Evolutionary conservation across 2,797 vertebrate species (phyloP).

Genomic region (Leucoraja ocellata): DNA sequence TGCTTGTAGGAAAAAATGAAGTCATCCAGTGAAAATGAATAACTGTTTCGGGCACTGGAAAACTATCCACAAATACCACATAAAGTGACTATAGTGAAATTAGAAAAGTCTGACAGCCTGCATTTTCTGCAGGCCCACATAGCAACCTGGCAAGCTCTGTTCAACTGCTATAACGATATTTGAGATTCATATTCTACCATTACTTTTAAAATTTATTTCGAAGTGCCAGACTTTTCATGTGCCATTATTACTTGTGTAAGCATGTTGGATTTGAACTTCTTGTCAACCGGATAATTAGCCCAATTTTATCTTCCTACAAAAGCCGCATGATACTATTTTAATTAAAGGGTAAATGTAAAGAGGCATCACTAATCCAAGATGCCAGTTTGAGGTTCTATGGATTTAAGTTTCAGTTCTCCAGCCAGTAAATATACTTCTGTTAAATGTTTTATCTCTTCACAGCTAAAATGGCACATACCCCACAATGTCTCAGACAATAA

Average conservation of each 20-base stretch:
- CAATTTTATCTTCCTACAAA: constrained; percentile 21
- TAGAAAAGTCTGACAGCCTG: constrained; percentile 30
- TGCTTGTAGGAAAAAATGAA: constrained; percentile 18
- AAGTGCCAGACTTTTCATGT: not conserved
- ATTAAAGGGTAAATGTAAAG: constrained; percentile 23
- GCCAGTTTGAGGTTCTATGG: not conserved
- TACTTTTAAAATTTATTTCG: constrained; percentile 9
- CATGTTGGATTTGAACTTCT: constrained; percentile 2
- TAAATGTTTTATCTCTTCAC: not conserved
- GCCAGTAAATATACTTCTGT: not conserved
- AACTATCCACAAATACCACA: constrained; percentile 34
- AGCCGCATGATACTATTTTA: not conserved
- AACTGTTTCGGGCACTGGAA: constrained; percentile 8
- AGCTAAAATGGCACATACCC: not conserved
- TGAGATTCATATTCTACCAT: constrained; percentile 11
- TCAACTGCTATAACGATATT: constrained; percentile 24
- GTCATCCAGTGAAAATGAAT: constrained; percentile 26
- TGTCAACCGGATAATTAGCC: not conserved
- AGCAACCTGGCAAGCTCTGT: constrained; percentile 18
- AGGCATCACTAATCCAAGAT: not conserved
- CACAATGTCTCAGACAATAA: not conserved
- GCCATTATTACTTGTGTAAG: not conserved
- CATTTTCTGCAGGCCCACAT: constrained; percentile 27
- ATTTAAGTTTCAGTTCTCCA: not conserved
- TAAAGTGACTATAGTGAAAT: constrained; percentile 27